Conservation (phyloP, 2,888 invertebrate genomes). For the Corythucha ciliata region DNA sequence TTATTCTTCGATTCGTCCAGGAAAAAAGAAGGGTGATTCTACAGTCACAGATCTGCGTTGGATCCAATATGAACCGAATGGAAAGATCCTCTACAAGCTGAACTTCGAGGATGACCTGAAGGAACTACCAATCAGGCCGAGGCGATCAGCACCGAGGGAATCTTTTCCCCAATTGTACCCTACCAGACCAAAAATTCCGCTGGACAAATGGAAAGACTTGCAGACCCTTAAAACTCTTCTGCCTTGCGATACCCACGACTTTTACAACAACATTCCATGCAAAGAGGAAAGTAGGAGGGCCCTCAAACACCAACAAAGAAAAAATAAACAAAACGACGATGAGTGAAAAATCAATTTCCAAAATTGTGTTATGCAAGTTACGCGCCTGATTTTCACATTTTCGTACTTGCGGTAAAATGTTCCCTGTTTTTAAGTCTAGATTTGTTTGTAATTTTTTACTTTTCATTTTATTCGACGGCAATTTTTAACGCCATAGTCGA, state of each 20-base stretch:
- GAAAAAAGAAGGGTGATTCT: conserved; percentile 3
- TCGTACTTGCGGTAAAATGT: no score
- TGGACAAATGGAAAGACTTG: conserved; percentile 14
- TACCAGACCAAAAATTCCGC: background rate
- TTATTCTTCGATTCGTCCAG: conserved; percentile 12
- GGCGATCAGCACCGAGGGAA: no score
- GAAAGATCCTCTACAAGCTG: conserved; percentile 22
- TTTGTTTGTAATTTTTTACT: no score
- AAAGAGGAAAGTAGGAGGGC: no score
- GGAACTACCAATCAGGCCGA: conserved; percentile 8
- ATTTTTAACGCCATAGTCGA: no score
- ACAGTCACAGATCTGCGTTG: conserved; percentile 11
- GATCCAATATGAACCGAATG: conserved; percentile 2
- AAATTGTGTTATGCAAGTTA: no score
- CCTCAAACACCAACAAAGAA: no score
- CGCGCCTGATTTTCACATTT: no score
- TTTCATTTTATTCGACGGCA: no score
- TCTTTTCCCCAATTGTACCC: conserved; percentile 1
- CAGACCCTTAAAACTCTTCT: conserved; percentile 1
- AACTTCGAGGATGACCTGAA: conserved; percentile 19
- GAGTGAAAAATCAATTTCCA: no score
- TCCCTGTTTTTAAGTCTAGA: no score
- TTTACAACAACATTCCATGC: conserved; percentile 3
- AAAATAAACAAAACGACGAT: no score
- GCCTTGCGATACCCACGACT: conserved; percentile 1